Base-by-base conservation (phyloP, 2,888 invertebrate species). In the Slavum lentiscoides region DNA sequence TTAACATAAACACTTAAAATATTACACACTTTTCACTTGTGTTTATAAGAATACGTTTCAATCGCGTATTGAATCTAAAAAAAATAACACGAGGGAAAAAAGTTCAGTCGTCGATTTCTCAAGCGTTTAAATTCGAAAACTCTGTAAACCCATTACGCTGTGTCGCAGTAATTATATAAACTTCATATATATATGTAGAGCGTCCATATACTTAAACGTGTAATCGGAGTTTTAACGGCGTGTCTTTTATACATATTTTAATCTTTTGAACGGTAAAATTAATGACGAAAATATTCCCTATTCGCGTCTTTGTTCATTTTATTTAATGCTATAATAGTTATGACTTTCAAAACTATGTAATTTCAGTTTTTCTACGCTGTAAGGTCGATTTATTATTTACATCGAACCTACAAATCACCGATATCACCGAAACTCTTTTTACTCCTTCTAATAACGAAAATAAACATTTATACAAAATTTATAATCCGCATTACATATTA, bases 1-100 rank as follows among this genome's bases (percentile, higher is more conserved):
- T 53, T 74, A 53, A 66, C 11, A 37, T n/a, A 62, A n/a, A 73
- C 49, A 73, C n/a, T 49, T 30, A 37, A 30, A 64, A 74, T 62
- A 72, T 21, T 43, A 64, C 8, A n/a, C 13, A 37, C 11, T n/a
- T n/a, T 37, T 64, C 19, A 23, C 17, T 59, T 23, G 21, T 30
- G 30, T 59, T 62, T 62, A 62, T 17, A 53, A 61, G 21, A 72
- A 68, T 1, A 61, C 49, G 3, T 23, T 13, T 49, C 17, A 49
- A 62, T 49, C 5, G 13, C 30, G 30, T 30, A 4, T 30, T 4
- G 30, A 30, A 30, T 11, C 13, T 13, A 49, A 61, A 19, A 55
- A 7, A 6, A 59, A 67, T 49, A 49, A 67, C 43, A 15, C 37
- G 30, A 1, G 30, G 15, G 30, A 68, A 68, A 30, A 49, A 15